Evolutionary conservation across 2,888 invertebrate genomes (phyloP).

Genomic region (Escarpia spicata): DNA sequence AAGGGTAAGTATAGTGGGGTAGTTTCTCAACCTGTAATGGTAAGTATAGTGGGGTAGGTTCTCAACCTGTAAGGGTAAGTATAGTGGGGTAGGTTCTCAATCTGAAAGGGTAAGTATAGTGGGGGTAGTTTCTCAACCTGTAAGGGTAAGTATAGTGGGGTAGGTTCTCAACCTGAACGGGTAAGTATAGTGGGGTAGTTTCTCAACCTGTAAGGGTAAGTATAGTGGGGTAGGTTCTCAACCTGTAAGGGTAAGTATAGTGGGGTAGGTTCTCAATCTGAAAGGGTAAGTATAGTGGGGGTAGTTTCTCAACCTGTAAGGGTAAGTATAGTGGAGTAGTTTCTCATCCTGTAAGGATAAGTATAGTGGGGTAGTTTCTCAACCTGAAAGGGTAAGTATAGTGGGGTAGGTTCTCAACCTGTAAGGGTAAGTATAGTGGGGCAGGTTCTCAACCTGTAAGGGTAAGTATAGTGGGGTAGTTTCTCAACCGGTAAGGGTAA

Average conservation of each 20-base stretch:
- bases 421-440: constrained; percentile 72
- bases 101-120: constrained; percentile 72
- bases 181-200: constrained; percentile 65
- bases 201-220: constrained; percentile 72
- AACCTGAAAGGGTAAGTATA: constrained; percentile 72
- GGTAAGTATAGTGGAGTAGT: constrained; percentile 69
- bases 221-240: not conserved
- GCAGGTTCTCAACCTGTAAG: constrained; percentile 64
- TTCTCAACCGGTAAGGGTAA: constrained; percentile 71
- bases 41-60: constrained; percentile 56
- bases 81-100: not conserved
- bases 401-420: not conserved
- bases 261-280: not conserved
- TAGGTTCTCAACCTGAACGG: constrained; percentile 64
- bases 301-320: constrained; percentile 64
- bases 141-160: constrained; percentile 72
- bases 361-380: not conserved
- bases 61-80: constrained; percentile 72
- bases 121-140: not conserved
- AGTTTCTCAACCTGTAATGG: constrained; percentile 66
- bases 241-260: constrained; percentile 72
- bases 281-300: constrained; percentile 72
- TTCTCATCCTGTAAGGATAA: constrained; percentile 71
- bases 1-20: constrained; percentile 72
- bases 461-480: constrained; percentile 69